These are phyloP conservation scores for Phrynocephalus forsythii DNA, from an alignment of 2,797 vertebrate species.

Conservation along the genomic window DNA sequence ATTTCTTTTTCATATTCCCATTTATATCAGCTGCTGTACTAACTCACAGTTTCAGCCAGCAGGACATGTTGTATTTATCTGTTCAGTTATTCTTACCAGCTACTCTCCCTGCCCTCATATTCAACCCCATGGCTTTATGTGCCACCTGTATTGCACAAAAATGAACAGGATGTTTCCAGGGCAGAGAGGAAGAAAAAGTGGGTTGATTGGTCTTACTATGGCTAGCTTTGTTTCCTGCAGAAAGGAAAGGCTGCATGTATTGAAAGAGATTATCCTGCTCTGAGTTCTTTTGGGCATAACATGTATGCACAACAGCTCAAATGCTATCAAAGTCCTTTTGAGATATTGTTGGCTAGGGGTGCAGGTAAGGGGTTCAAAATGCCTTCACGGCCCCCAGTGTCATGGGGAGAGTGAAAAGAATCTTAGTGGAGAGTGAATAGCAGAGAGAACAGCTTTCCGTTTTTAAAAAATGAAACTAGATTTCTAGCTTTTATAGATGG, in stretches of 20 bases:
- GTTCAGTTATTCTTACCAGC: slow-evolving; percentile 21
- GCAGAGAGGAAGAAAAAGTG: background rate
- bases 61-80: slow-evolving; percentile 15
- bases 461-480: background rate
- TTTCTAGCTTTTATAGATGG: background rate
- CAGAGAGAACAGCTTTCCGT: background rate
- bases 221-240: background rate
- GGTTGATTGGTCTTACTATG: background rate
- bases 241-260: background rate
- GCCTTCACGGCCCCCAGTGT: background rate
- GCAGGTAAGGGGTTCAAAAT: background rate
- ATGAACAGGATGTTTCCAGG: background rate
- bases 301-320: too few species aligned
- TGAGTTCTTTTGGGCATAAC: background rate
- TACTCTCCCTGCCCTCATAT: background rate
- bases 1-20: background rate
- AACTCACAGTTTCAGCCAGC: slow-evolving; percentile 30
- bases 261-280: background rate
- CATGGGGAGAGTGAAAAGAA: too few species aligned
- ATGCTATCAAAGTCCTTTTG: background rate
- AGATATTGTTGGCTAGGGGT: background rate
- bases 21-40: slow-evolving; percentile 22
- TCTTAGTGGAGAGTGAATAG: background rate
- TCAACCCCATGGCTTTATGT: background rate
- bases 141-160: slow-evolving; percentile 1